These are phyloP conservation scores for Schizopygopsis pylzovi DNA, from an alignment of 2,797 vertebrate genomes.

Conservation along the genomic window DNA sequence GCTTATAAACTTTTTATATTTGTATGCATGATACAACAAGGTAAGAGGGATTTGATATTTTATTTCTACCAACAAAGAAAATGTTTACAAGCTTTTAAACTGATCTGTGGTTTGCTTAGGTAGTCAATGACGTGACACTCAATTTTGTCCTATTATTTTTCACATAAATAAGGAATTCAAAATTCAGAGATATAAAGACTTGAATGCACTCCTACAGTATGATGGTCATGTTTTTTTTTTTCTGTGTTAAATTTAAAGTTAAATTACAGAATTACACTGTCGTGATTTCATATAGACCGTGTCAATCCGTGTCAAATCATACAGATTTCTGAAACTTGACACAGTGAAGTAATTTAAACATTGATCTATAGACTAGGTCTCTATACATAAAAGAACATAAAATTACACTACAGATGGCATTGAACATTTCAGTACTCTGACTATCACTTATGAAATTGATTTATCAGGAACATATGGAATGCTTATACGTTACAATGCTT, in stretches of 20 bases:
- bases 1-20: conserved; percentile 63
- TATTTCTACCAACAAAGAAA: not conserved
- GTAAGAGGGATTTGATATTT: conserved; percentile 64
- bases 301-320: too few relatives aligned
- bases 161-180: not conserved
- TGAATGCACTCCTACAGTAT: too few relatives aligned
- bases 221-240: not conserved
- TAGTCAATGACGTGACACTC: too few relatives aligned
- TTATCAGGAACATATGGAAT: conserved; percentile 29
- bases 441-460: not conserved
- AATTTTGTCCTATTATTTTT: not conserved
- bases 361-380: not conserved
- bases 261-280: not conserved
- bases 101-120: not conserved
- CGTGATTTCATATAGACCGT: not conserved
- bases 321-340: too few relatives aligned
- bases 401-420: not conserved
- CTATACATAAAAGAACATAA: not conserved
- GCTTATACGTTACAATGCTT: not conserved
- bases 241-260: not conserved
- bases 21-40: conserved; percentile 67
- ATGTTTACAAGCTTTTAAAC: not conserved
- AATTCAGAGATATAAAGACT: too few relatives aligned
- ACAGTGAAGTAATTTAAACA: too few relatives aligned
- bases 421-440: not conserved